A percentile compares a stretch with the other conserved stretches of the same genome.
These are phyloP conservation scores for mouse (Mus musculus) DNA, from an alignment of 2,113 vertebrate genomes.

Conservation along the genomic window GRCm39 chr2:52491001-52491500, in stretches of 20 bases:
- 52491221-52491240: neutral
- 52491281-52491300: neutral
- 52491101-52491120: neutral
- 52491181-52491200: conserved; percentile 27
- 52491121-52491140: neutral
- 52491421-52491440: neutral
- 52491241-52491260: neutral
- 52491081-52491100: accelerated
- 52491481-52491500: neutral
- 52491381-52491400: neutral
- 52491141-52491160: neutral
- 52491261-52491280: neutral
- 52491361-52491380: neutral
- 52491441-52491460: neutral
- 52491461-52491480: neutral
- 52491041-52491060: neutral
- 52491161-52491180: neutral
- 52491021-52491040: neutral
- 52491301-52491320: neutral
- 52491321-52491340: neutral
- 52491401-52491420: neutral
- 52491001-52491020: neutral
- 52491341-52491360: neutral
- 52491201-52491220: neutral
- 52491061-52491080: too few species aligned